These are phyloP conservation scores for Stenodera caucasica DNA, from an alignment of 2,888 invertebrate species.

Conservation along the genomic window DNA sequence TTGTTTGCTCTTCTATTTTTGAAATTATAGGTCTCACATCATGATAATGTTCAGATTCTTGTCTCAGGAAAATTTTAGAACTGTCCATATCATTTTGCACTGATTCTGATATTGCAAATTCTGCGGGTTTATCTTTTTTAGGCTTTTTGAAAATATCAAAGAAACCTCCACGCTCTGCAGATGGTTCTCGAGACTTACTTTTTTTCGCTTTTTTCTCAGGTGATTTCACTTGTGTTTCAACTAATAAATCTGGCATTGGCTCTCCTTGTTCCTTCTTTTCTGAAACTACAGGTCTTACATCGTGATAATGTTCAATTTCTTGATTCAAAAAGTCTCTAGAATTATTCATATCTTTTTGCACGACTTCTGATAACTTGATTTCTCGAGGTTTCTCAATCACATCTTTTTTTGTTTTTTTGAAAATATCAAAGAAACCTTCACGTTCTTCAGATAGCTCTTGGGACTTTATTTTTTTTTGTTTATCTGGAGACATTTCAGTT, in stretches of 20 bases:
- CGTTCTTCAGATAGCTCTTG: not conserved
- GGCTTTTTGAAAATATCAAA: constrained; percentile 25
- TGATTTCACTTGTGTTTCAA: no score
- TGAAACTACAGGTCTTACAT: constrained; percentile 25
- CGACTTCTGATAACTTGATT: constrained; percentile 23
- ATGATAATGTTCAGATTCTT: constrained; percentile 34
- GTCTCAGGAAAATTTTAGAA: constrained; percentile 29
- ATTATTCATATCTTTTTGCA: constrained; percentile 19
- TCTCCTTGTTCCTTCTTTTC: no score
- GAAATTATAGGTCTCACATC: constrained; percentile 38
- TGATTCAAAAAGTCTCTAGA: constrained; percentile 19
- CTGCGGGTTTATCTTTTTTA: constrained; percentile 12
- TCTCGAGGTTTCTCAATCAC: not conserved
- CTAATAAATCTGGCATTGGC: no score
- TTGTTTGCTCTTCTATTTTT: no score
- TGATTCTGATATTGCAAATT: constrained; percentile 11
- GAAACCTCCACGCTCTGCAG: constrained; percentile 7
- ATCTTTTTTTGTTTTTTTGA: no score
- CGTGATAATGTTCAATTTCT: constrained; percentile 26
- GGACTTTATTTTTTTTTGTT: not conserved
- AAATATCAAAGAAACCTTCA: constrained; percentile 5
- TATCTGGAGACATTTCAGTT: not conserved
- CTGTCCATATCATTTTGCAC: constrained; percentile 27
- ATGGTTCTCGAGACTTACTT: no score
- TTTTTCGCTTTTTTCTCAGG: not conserved